Evolutionary conservation across 2,888 invertebrate genomes (phyloP).

Genomic region (Incurvaria masculella): DNA sequence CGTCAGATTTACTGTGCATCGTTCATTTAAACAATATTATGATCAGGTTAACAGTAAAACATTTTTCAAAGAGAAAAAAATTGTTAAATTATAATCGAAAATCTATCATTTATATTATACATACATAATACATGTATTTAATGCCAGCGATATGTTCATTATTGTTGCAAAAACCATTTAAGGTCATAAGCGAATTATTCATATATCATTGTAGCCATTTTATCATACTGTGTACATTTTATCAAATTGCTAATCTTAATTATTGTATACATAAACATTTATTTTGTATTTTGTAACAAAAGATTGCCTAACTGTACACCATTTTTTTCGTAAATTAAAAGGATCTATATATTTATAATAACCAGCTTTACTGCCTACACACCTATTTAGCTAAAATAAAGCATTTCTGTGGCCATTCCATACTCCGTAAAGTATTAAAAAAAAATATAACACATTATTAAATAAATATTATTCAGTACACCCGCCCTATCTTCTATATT

Average conservation of each 20-base stretch:
- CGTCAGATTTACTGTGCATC: no score
- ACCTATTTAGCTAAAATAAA: background rate
- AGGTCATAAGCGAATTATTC: no score
- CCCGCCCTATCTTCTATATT: background rate
- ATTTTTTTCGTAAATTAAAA: slow-evolving; percentile 46
- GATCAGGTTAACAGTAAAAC: no score
- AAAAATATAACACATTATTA: background rate
- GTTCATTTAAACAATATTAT: no score
- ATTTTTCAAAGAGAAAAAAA: no score
- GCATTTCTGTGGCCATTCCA: background rate
- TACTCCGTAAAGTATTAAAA: background rate
- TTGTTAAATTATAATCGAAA: no score
- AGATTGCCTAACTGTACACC: slow-evolving; percentile 49
- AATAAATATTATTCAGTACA: no score
- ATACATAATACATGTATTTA: background rate
- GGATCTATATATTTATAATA: slow-evolving; percentile 20
- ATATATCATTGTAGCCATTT: background rate
- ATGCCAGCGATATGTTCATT: background rate
- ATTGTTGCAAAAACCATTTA: no score
- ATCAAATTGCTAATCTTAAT: background rate
- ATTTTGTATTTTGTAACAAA: slow-evolving; percentile 41
- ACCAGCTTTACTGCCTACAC: background rate
- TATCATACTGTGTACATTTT: background rate
- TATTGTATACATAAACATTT: slow-evolving; percentile 21
- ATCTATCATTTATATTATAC: no score